Base-by-base conservation (phyloP, 2,888 invertebrate genomes). In the Conomelus anceps region DNA sequence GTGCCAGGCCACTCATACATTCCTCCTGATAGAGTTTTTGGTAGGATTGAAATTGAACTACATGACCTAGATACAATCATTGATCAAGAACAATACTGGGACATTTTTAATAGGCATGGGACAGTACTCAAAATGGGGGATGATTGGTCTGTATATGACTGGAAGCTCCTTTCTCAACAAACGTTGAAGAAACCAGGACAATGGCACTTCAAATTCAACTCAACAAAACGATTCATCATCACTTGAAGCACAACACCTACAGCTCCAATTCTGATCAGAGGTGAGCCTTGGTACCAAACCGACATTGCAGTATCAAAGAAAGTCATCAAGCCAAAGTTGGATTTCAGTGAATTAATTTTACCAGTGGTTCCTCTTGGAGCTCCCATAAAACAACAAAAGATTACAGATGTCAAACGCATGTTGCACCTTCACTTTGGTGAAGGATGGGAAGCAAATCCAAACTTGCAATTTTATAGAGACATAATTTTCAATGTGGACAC, bases 21-120 rank as follows among this genome's bases (percentile, higher is more conserved):
- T 89, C 90, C 91, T 20, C 84, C 90, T 22, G 91, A 91, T 87
- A 87, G 90, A 63, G 90, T 91, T 22, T 91, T 91, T 88, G 91
- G 90, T 23, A 24, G 89, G 41, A 90, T 90, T 17, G 91, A 91
- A 89, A 90, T 89, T 23, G 89, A 88, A 86, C 23, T 90, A 17
- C 89, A 87, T 41, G 90, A 91, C 87, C 89, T 85, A n/a, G 89
- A 90, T 41, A 88, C 86, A 63, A 91, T 91, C n/a, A 86, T 89
- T 88, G 24, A 88, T 22, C 90, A 88, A 41, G 29, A 90, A 85
- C 84, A 89, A 22, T 90, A 90, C 89, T 89, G 23, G 86, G 91
- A 91, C 85, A 29, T 89, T 84, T 88, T 88, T 24, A 86, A 90
- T 84, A 86, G 86, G 24, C 34, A 87, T 24, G 89, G 88, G 23